Conservation (phyloP, 2,888 invertebrate species). For the Smittia aterrima region DNA sequence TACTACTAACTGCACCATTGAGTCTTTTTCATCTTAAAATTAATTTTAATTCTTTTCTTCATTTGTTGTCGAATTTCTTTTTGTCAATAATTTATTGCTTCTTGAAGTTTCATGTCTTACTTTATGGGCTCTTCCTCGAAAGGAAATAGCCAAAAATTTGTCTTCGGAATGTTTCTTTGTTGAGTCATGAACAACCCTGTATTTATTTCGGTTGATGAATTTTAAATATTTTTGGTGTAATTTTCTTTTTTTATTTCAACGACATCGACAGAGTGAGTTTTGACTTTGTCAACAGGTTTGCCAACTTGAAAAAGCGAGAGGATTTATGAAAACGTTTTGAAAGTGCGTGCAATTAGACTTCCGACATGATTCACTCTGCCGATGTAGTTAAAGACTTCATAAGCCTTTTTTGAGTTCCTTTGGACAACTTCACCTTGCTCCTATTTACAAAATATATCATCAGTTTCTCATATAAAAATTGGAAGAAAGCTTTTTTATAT, state of each 20-base stretch:
- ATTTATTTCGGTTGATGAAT: conserved; percentile 8
- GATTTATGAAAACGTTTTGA: no score
- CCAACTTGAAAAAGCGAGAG: no score
- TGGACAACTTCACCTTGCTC: background rate
- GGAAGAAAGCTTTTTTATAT: conserved; percentile 29
- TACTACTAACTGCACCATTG: conserved; percentile 34
- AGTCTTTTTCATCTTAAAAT: conserved; percentile 28
- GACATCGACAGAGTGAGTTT: background rate
- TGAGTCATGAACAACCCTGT: conserved; percentile 39
- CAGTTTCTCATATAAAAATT: conserved; percentile 38
- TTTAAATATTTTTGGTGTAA: background rate
- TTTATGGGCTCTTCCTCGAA: background rate
- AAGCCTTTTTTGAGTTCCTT: background rate
- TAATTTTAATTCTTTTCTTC: conserved; percentile 22
- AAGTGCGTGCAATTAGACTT: no score
- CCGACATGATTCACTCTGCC: background rate
- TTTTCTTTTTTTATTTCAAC: background rate
- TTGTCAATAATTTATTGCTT: conserved; percentile 36
- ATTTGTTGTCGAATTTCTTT: background rate
- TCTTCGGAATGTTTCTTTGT: background rate
- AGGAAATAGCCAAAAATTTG: no score
- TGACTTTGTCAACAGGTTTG: no score
- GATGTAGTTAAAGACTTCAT: background rate
- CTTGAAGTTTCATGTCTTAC: conserved; percentile 25
- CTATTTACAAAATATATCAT: conserved; percentile 35